phyloP scores from a whole-genome alignment of 2,113 vertebrate genomes.

The Pardalotus punctatus region DNA sequence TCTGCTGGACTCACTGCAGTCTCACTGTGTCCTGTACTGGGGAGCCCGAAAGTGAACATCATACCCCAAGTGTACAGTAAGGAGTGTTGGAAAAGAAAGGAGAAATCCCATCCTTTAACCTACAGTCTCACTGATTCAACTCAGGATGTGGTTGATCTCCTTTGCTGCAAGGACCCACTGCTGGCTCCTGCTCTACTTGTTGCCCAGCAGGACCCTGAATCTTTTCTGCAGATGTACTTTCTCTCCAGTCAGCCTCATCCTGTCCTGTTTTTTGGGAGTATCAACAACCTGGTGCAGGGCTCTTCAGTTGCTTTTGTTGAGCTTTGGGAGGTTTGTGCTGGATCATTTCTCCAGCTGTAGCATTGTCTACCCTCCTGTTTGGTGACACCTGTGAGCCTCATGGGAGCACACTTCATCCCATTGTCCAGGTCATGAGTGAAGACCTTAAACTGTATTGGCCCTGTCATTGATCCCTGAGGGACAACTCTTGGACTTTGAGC shows the following conservation, averaged over 20 bases:
- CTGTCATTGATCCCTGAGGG: neutral
- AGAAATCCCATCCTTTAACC: neutral
- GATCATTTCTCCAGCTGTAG: neutral
- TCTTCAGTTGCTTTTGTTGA: neutral
- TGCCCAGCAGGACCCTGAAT: neutral
- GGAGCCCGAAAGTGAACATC: neutral
- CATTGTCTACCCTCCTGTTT: neutral
- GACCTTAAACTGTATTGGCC: neutral
- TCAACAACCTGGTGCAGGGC: neutral
- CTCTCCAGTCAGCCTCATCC: neutral
- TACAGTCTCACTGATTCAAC: neutral
- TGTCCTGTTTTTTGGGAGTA: neutral
- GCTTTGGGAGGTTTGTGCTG: neutral
- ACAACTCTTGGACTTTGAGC: neutral
- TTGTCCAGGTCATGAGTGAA: neutral
- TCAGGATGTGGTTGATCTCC: neutral
- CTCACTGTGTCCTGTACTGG: neutral
- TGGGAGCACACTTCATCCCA: neutral
- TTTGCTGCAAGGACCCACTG: neutral
- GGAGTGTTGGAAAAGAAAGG: neutral
- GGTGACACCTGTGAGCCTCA: neutral
- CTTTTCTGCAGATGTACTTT: neutral
- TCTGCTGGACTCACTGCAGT: neutral
- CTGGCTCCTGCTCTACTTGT: neutral
- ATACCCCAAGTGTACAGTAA: neutral